Evolutionary conservation across 2,113 vertebrate genomes (phyloP).

Genomic region (Myrmecobius fasciatus): DNA sequence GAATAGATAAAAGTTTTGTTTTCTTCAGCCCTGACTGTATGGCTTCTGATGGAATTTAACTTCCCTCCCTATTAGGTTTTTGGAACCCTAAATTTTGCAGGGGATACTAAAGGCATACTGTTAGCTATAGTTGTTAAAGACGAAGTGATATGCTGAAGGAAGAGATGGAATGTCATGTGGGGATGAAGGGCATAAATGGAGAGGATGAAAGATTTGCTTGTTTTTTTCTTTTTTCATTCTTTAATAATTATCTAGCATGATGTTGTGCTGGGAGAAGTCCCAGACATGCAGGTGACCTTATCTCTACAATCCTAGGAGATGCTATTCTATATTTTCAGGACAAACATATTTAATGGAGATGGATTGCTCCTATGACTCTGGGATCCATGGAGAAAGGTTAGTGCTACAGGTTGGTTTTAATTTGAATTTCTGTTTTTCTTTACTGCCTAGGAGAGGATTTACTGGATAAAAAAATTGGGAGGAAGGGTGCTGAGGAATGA

Average conservation of each 20-base stretch:
- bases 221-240: background rate
- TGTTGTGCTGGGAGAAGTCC: background rate
- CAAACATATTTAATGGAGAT: background rate
- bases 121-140: fast-evolving
- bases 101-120: background rate
- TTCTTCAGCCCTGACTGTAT: background rate
- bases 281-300: too few species aligned
- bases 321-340: background rate
- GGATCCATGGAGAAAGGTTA: background rate
- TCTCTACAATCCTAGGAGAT: background rate
- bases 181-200: background rate
- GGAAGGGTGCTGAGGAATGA: too few species aligned
- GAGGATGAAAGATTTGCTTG: background rate
- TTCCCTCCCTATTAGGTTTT: background rate
- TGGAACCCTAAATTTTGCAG: background rate
- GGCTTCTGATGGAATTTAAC: background rate
- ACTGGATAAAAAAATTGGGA: too few species aligned
- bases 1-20: background rate
- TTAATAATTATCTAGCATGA: background rate
- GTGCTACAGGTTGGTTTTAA: background rate
- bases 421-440: conserved; percentile 17
- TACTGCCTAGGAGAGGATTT: background rate
- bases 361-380: background rate
- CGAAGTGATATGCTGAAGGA: background rate
- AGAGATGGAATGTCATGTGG: background rate